Evolutionary conservation across 2,797 vertebrate species (phyloP).

Genomic region (Xiphophorus birchmanni): DNA sequence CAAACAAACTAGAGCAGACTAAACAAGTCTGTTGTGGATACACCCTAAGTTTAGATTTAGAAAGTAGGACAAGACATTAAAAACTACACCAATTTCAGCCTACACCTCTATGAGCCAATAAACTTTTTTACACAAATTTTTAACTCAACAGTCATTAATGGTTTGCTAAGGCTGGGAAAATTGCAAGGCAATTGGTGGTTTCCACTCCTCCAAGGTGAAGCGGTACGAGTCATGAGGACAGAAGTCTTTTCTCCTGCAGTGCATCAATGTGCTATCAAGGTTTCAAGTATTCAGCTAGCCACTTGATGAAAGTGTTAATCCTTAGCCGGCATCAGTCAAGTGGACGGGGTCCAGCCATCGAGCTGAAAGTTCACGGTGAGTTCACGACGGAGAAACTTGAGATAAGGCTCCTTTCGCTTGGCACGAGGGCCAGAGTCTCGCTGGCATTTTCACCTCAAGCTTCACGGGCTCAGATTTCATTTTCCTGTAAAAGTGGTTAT

Average conservation of each 20-base stretch:
- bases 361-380: conserved; percentile 42
- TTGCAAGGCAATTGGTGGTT: neutral
- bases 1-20: no score
- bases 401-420: neutral
- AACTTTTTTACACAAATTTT: neutral
- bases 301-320: conserved; percentile 45
- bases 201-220: conserved; percentile 1
- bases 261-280: conserved; percentile 1
- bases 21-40: no score
- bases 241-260: neutral
- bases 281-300: conserved; percentile 9
- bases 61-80: neutral
- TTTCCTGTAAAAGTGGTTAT: conserved; percentile 3
- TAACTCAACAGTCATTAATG: neutral
- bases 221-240: neutral
- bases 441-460: neutral
- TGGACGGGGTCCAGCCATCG: conserved; percentile 24
- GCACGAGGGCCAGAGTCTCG: neutral
- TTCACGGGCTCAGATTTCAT: neutral
- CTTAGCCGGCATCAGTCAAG: conserved; percentile 41
- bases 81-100: neutral
- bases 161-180: neutral
- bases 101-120: neutral
- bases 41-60: neutral
- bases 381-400: conserved; percentile 14